Evolutionary conservation across 2,797 vertebrate species (phyloP).

Genomic region (Anomalospiza imberbis): DNA sequence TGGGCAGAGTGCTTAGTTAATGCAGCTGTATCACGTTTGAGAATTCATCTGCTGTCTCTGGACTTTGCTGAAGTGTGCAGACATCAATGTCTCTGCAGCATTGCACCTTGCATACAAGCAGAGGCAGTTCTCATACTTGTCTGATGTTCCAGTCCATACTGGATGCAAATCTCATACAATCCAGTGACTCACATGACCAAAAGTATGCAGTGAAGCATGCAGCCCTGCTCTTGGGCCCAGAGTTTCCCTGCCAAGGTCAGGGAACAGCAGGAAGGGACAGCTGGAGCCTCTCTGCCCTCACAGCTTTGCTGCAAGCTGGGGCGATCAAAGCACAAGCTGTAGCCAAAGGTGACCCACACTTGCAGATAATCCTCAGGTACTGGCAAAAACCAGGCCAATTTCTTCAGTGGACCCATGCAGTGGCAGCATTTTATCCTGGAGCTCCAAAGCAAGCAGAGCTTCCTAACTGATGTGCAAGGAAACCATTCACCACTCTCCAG

Average conservation of each 20-base stretch:
- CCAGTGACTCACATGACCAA: neutral
- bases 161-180: neutral
- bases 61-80: neutral
- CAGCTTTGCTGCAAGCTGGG: neutral
- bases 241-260: neutral
- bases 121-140: neutral
- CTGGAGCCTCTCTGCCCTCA: neutral
- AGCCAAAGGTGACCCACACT: neutral
- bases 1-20: neutral
- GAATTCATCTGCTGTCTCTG: neutral
- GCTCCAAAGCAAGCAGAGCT: neutral
- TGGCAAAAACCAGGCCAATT: neutral
- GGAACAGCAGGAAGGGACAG: conserved; percentile 39
- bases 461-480: neutral
- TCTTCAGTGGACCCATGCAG: neutral
- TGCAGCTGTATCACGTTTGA: neutral
- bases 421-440: neutral
- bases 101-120: neutral
- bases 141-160: neutral
- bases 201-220: neutral
- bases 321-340: neutral
- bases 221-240: neutral
- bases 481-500: neutral
- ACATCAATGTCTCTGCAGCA: neutral
- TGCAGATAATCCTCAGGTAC: neutral